Base-by-base conservation (phyloP, 2,113 vertebrate genomes). In the Hassar affinis region DNA sequence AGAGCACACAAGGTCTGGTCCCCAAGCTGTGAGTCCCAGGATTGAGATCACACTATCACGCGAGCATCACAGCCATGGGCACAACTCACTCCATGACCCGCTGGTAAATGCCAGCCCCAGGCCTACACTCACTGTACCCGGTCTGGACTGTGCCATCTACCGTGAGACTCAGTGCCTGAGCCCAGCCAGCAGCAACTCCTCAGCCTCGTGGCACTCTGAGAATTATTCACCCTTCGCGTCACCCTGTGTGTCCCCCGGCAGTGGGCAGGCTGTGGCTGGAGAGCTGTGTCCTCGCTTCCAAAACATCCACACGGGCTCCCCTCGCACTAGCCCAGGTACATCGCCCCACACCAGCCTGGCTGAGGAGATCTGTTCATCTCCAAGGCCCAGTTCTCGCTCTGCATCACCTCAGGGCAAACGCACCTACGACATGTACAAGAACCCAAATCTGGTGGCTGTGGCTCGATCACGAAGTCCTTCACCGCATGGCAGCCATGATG, bases 131-230 rank as follows among this genome's bases (percentile, higher is more conserved):
- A 96, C 96, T 0, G 97, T 99, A 86, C 97, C 97, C 0, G 97
- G 97, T 89, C 96, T 96, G 89, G 97, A 99, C 30, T 91, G 80
- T 88, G 88, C 91, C 0, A 91, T 93, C 91, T 99, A 98, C 92
- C 95, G 98, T 81, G 97, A 99, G 91, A 96, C 97, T 74, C 95
- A 95, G 95, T 99, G 98, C 95, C 92, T 99, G 94, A 99, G 98
- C 91, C 98, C 98, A 1, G 97, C 96, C 92, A 98, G 97, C 93
- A 99, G 97, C 91, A 97, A 96, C 91, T 99, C 98, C 84, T 99
- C 98, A 92, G 94, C 97, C 95, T 98, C 97, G 94, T 99, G 98
- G 96, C 95, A 99, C 93, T 99, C 98, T 52, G 98, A 99, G 94
- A 97, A 90, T 76, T 93, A 92, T 86, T 98, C 98, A 89, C 98